Evolutionary conservation across 2,797 vertebrate species (phyloP).

Genomic region (Antennarius maculatus): DNA sequence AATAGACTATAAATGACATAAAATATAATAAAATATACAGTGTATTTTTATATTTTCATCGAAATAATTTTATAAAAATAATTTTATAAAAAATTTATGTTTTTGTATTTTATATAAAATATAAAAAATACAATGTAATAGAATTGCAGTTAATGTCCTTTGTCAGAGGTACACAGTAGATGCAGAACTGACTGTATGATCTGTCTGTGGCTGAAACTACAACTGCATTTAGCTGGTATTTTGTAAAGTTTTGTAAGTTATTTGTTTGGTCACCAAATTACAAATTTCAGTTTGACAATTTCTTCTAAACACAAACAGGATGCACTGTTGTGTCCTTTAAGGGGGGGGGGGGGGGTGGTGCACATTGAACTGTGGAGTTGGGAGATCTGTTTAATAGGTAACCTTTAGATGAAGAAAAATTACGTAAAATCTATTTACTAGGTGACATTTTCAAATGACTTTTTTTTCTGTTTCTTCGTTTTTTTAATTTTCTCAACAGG

Average conservation of each 20-base stretch:
- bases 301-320: too few species aligned
- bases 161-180: neutral
- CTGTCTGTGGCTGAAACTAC: too few species aligned
- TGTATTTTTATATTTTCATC: too few species aligned
- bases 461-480: neutral
- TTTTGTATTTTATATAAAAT: too few species aligned
- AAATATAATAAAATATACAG: too few species aligned
- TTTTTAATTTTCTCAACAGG: neutral
- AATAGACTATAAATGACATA: too few species aligned
- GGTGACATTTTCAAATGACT: neutral
- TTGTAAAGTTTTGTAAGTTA: neutral
- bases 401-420: neutral
- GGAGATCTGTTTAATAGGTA: constrained; percentile 4
- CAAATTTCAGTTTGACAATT: neutral
- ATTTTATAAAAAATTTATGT: too few species aligned
- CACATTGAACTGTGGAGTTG: neutral
- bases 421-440: constrained; percentile 1
- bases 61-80: too few species aligned
- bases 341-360: too few species aligned
- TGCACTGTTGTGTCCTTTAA: too few species aligned
- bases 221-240: too few species aligned
- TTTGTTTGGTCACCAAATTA: neutral
- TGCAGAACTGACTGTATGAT: neutral
- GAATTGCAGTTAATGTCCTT: neutral
- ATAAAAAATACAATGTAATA: neutral